Conservation (phyloP, 1,140 invertebrate species). For the Grapholita molesta region DNA sequence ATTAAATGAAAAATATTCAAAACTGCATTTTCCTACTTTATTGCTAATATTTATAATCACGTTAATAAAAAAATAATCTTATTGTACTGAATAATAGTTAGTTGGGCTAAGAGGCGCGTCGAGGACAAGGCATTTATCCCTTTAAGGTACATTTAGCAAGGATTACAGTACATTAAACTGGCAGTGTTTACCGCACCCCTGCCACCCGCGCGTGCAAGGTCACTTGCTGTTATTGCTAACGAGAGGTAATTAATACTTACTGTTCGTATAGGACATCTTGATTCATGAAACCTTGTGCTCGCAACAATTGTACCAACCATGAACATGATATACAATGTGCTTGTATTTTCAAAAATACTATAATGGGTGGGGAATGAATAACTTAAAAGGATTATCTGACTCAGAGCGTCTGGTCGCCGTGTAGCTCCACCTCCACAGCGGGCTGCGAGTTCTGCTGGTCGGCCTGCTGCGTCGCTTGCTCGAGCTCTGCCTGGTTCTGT, state of each 20-base stretch:
- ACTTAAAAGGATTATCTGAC: conserved; percentile 33
- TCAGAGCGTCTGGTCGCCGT: conserved; percentile 56
- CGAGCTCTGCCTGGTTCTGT: conserved; percentile 50
- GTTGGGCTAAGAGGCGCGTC: not conserved
- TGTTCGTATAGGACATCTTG: not conserved
- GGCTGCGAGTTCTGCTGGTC: conserved; percentile 45
- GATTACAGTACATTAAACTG: not conserved
- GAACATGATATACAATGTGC: not conserved
- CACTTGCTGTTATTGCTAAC: not conserved
- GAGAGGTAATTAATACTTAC: conserved; percentile 17
- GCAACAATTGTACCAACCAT: not conserved
- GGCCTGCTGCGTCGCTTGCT: conserved; percentile 39
- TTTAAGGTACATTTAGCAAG: not conserved
- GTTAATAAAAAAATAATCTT: conserved; percentile 1
- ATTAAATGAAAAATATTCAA: not conserved
- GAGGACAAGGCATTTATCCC: not conserved
- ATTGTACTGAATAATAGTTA: not conserved
- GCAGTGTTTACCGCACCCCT: not conserved
- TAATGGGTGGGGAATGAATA: conserved; percentile 30
- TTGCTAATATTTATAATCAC: conserved; percentile 11
- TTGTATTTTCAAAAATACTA: conserved; percentile 4
- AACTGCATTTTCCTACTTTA: not conserved
- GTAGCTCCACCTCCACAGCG: conserved; percentile 55
- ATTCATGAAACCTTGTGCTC: not conserved
- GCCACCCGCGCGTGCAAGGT: not conserved